Base-by-base conservation (phyloP, 2,888 invertebrate species). In the Anorthoa munda region DNA sequence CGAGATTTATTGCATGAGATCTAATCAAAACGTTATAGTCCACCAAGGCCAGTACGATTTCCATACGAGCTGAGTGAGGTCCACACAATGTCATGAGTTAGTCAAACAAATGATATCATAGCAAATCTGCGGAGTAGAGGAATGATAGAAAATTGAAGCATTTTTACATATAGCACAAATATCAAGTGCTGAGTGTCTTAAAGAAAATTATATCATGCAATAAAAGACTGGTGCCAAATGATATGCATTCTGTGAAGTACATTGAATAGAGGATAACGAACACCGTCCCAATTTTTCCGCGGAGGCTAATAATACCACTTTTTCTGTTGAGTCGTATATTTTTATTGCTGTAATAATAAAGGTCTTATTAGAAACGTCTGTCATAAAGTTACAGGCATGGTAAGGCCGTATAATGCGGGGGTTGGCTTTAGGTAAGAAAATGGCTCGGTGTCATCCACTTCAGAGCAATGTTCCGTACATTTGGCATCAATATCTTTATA, bases 41-140 rank as follows among this genome's bases (percentile, higher is more conserved):
- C 59, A 76, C 80, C 88, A 90, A 91, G 91, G 91, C 69, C 88
- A 73, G 73, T 86, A 72, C 81, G 83, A 89, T 90, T 90, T 89
- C 87, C 90, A 91, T 92, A 86, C 80, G 85, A 82, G 83, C 80
- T 82, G 81, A 88, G 85, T 82, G 81, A 88, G 85, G 82, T 83
- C 82, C 72, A 72, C 75, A 80, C 86, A 84, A 84, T 87, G 88
- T 86, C 89, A 88, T 80, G 82, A 72, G 83, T 87, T 85, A 86
- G 78, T 83, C 83, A 85, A 80, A 79, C 71, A 73, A 85, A 84
- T 91, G 91, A 91, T 88, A 85, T 87, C 84, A 87, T 81, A 77
- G 82, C 72, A 75, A 73, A 81, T 75, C 67, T 69, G 72, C 55
- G 23, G 67, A 78, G 66, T 81, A 77, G 17, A 63, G 75, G 65